Base-by-base conservation (phyloP, 2,797 vertebrate genomes). In the Streptopelia turtur region DNA sequence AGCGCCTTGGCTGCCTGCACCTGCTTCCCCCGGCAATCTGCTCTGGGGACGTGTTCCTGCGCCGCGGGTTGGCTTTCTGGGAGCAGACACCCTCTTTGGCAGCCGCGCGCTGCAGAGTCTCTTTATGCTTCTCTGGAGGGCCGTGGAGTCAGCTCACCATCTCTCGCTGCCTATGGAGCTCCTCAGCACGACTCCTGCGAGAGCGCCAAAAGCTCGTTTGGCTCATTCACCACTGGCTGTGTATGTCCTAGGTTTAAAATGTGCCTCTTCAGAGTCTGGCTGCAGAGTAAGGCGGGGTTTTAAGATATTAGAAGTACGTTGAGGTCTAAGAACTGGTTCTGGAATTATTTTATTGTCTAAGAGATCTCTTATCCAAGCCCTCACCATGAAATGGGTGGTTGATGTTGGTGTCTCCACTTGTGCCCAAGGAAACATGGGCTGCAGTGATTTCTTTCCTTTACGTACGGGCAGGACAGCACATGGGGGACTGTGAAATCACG, bases 1-100 rank as follows among this genome's bases (percentile, higher is more conserved):
- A 24, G 18, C 30, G 25, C 20, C 20, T 61, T 71, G 45, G 61
- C 76, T 24, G 8, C 31, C 43, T 24, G 17, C 15, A 49, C 57
- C 47, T 16, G 28, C 12, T 4, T 33, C 24, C 39, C 30, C 17
- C 24, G 1, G 65, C 43, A 70, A 11, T 31, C 10, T 4, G 21
- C 5, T 59, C 59, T 28, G 25, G 0, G 10, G 71, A 16, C 24
- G 3, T 31, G 16, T 20, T 60, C 56, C 13, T 16, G 25, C 33
- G 8, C 17, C 0, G 0, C 0, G 1, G 27, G 0, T 7, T 6
- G 24, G 2, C 35, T 61, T 91, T 55, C 35, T 24, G 43, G 92
- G 39, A 77, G 52, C 56, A 57, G 76, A 9, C 37, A 10, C 23
- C 21, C 18, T 9, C 35, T 23, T 61, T 3, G 50, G 41, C 1